Percentiles rank a stretch among this genome's conserved stretches.
phyloP scores from a whole-genome alignment of 2,113 vertebrate species.

The Cettia cetti region DNA sequence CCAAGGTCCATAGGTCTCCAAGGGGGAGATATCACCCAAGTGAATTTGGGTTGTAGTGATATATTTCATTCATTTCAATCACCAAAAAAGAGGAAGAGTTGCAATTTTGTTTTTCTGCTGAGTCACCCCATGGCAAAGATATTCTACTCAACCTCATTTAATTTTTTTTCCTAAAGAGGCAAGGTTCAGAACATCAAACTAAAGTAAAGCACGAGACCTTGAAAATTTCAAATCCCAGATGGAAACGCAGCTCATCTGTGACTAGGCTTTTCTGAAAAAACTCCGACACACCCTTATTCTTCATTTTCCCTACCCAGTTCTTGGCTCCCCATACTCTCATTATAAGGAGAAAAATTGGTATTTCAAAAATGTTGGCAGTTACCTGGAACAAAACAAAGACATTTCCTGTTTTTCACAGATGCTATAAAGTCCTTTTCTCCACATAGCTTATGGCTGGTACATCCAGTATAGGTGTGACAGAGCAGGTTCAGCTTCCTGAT shows the following conservation, averaged over 20 bases:
- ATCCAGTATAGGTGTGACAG: not conserved
- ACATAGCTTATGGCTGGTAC: not conserved
- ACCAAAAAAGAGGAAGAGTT: not conserved
- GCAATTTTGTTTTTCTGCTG: not conserved
- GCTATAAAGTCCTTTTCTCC: not conserved
- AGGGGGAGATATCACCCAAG: not conserved
- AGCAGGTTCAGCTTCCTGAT: not conserved
- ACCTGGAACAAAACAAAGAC: not conserved
- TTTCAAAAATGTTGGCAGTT: not conserved
- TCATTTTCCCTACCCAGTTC: not conserved
- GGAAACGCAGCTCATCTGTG: not conserved
- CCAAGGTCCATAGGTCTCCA: not conserved
- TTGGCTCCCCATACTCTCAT: not conserved
- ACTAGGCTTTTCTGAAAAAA: not conserved
- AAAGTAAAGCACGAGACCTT: not conserved
- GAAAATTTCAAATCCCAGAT: not conserved
- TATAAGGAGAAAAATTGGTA: not conserved
- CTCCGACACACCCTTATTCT: not conserved
- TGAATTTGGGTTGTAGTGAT: not conserved
- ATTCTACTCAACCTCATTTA: not conserved
- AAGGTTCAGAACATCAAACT: not conserved
- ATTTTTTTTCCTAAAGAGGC: not conserved
- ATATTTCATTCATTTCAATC: not conserved
- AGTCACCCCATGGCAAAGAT: not conserved
- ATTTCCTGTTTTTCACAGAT: not conserved